phyloP scores from a whole-genome alignment of 2,113 vertebrate species.

The Pica pica region DNA sequence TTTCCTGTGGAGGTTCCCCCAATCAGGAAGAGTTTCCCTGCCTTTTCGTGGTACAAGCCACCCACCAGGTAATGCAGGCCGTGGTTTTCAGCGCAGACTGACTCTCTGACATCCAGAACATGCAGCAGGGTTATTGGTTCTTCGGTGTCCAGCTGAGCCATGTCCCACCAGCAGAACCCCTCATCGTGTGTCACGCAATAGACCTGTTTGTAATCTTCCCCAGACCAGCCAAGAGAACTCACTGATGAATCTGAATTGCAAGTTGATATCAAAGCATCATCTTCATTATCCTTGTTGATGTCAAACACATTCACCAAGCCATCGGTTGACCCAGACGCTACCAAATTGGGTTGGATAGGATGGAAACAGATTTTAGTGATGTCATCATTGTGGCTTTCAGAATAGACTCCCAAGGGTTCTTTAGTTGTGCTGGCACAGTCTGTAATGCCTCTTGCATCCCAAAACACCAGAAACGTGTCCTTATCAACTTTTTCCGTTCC shows the following conservation, averaged over 20 bases:
- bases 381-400: slow-evolving; percentile 93
- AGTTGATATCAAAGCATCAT: slow-evolving; percentile 85
- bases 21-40: slow-evolving; percentile 76
- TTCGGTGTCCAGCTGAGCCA: slow-evolving; percentile 79
- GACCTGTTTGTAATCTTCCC: slow-evolving; percentile 74
- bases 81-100: not conserved
- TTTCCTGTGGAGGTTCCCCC: slow-evolving; percentile 78
- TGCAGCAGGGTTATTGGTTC: slow-evolving; percentile 77
- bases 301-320: slow-evolving; percentile 94
- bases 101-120: slow-evolving; percentile 74
- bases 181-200: slow-evolving; percentile 87
- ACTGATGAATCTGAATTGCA: slow-evolving; percentile 88
- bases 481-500: slow-evolving; percentile 85
- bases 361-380: slow-evolving; percentile 91
- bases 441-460: slow-evolving; percentile 81
- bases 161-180: slow-evolving; percentile 92
- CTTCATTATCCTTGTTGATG: slow-evolving; percentile 82
- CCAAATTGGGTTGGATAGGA: slow-evolving; percentile 75
- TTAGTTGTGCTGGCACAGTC: not conserved
- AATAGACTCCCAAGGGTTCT: slow-evolving; percentile 85
- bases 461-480: slow-evolving; percentile 88
- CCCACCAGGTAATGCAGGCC: slow-evolving; percentile 85
- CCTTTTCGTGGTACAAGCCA: slow-evolving; percentile 80
- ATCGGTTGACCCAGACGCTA: slow-evolving; percentile 86
- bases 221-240: slow-evolving; percentile 83